Conservation (phyloP, 2,113 vertebrate species). For the Cercocebus atys region DNA sequence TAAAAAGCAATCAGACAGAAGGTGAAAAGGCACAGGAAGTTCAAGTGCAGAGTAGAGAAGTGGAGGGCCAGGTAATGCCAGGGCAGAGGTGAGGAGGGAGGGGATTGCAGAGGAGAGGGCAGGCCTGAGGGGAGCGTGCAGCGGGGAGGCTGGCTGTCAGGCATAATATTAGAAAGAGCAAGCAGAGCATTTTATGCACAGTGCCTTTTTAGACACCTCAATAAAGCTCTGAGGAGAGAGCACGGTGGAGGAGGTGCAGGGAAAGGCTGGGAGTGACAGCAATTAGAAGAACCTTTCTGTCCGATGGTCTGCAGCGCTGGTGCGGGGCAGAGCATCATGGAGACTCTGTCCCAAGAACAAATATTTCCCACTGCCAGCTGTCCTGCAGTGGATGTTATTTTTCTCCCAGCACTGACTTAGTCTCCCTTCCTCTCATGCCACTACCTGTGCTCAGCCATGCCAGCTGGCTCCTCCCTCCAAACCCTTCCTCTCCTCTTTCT, state of each 20-base stretch:
- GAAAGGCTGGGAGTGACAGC: neutral
- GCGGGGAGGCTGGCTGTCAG: neutral
- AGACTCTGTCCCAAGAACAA: neutral
- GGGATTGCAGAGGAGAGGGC: neutral
- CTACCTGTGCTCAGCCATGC: neutral
- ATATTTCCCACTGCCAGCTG: neutral
- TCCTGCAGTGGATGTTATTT: neutral
- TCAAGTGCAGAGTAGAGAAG: neutral
- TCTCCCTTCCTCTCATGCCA: neutral
- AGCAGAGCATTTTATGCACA: neutral
- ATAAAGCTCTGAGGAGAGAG: neutral
- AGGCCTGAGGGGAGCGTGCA: neutral
- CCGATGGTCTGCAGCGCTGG: neutral
- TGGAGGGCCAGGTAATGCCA: neutral
- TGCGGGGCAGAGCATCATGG: neutral
- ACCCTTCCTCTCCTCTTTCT: neutral
- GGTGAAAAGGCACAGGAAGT: neutral
- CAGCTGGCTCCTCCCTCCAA: neutral
- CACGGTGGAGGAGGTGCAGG: fast-evolving
- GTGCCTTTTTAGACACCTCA: conserved; percentile 30
- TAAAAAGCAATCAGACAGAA: neutral
- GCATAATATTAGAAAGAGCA: neutral
- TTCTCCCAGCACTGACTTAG: neutral
- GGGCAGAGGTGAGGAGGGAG: neutral
- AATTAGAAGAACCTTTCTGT: neutral